Base-by-base conservation (phyloP, 2,113 vertebrate genomes). In the Atrichornis clamosus region DNA sequence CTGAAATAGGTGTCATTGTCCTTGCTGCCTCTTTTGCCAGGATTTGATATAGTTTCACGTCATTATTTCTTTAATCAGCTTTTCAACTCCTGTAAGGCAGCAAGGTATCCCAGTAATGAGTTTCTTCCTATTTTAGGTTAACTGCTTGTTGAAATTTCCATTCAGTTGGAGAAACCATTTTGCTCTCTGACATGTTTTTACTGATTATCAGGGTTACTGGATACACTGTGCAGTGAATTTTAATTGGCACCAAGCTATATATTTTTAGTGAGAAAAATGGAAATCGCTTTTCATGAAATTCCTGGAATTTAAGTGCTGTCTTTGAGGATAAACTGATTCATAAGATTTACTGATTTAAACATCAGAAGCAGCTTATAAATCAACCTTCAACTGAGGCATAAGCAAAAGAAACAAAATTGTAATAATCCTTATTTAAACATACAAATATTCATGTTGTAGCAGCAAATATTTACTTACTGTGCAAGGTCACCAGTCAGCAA, bases 171-270 rank as follows among this genome's bases (percentile, higher is more conserved):
- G 89, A 93, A 94, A 96, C 83, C 60, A 42, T 95, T 96, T 97
- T 84, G 78, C 89, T 95, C 26, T 67, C 75, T 95, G 93, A 94
- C 95, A 91, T 96, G 67, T 95, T 97, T 96, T 97, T 96, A 94
- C 96, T 98, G 96, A 96, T 97, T 93, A 98, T 97, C 97, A 98
- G 95, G 97, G 97, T 97, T 97, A 97, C 82, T 89, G 95, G 90
- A 84, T 89, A 81, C 79, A 93, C 58, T 86, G 97, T 95, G 92
- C 95, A 85, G 90, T 96, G 94, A 91, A 96, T 96, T 87, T 96
- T 97, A 98, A 98, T 97, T 97, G 97, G 94, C 93, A 97, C 55
- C 69, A 95, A 95, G 84, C 10, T 64, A 97, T 95, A 85, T 97
- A 79, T 84, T 95, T 97, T 96, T 90, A 97, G 89, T 91, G 91